phyloP scores from a whole-genome alignment of 2,113 vertebrate species.

The Rhodinocichla rosea region DNA sequence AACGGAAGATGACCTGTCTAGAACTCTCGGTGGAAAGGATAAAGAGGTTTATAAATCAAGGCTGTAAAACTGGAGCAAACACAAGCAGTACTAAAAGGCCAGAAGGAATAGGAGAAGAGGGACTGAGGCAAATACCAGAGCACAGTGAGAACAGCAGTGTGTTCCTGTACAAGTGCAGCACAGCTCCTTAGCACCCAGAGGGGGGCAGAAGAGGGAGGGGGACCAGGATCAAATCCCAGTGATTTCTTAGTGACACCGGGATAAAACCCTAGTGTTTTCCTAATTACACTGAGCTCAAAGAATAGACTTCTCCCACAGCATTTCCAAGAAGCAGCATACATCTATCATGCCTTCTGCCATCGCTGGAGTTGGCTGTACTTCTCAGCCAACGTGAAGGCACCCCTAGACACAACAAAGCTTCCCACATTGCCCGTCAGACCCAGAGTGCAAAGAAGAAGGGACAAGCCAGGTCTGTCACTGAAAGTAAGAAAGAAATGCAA shows the following conservation, averaged over 20 bases:
- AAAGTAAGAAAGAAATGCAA: background rate
- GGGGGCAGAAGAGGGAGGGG: background rate
- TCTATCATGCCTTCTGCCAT: background rate
- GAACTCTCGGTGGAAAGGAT: constrained; percentile 31
- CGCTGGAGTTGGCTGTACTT: rapidly evolving
- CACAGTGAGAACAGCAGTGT: background rate
- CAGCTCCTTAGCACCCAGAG: background rate
- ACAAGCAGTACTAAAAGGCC: background rate
- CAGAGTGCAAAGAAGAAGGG: background rate
- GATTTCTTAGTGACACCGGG: background rate
- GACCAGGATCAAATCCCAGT: background rate
- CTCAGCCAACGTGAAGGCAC: background rate
- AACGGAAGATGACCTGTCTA: constrained; percentile 34
- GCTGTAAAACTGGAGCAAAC: constrained; percentile 46
- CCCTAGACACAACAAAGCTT: background rate
- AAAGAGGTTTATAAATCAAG: constrained; percentile 62
- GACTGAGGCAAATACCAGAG: background rate
- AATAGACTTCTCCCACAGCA: background rate
- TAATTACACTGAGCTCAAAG: background rate
- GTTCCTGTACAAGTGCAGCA: background rate
- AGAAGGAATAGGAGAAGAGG: background rate
- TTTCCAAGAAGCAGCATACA: background rate
- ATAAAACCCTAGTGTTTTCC: background rate
- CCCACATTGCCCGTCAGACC: background rate
- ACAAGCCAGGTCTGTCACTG: background rate